Evolutionary conservation across 2,888 invertebrate genomes (phyloP).

Genomic region (Tenthredo livida): DNA sequence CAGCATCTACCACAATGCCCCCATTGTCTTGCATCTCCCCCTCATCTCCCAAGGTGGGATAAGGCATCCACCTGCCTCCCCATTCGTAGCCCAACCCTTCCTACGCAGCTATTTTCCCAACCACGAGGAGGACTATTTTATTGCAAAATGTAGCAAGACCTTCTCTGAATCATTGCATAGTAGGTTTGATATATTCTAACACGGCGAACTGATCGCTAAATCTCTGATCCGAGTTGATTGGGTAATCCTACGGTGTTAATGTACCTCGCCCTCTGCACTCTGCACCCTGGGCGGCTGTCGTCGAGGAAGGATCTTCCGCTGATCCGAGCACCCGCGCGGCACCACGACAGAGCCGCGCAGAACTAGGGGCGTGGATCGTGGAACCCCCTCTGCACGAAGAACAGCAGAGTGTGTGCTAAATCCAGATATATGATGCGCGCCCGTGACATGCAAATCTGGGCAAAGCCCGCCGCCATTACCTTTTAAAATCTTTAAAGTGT

Average conservation of each 20-base stretch:
- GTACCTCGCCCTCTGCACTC: conserved; percentile 64
- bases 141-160: background rate
- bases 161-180: background rate
- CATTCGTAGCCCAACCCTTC: conserved; percentile 36
- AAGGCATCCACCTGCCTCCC: conserved; percentile 47
- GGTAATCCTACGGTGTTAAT: conserved; percentile 76
- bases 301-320: conserved; percentile 65
- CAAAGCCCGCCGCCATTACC: conserved; percentile 77
- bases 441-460: conserved; percentile 78
- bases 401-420: conserved; percentile 72
- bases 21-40: conserved; percentile 72
- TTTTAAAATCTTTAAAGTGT: conserved; percentile 79
- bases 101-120: background rate
- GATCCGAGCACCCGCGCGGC: conserved; percentile 65
- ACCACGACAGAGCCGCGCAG: conserved; percentile 36
- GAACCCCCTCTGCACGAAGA: conserved; percentile 57
- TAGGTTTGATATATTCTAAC: conserved; percentile 5
- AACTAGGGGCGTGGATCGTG: conserved; percentile 55
- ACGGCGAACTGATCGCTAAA: conserved; percentile 63
- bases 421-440: conserved; percentile 78
- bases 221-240: conserved; percentile 75
- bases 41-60: conserved; percentile 16
- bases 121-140: background rate
- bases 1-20: conserved; percentile 75
- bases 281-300: conserved; percentile 54